Evolutionary conservation across 2,797 vertebrate genomes (phyloP).

Genomic region (Antennarius maculatus): DNA sequence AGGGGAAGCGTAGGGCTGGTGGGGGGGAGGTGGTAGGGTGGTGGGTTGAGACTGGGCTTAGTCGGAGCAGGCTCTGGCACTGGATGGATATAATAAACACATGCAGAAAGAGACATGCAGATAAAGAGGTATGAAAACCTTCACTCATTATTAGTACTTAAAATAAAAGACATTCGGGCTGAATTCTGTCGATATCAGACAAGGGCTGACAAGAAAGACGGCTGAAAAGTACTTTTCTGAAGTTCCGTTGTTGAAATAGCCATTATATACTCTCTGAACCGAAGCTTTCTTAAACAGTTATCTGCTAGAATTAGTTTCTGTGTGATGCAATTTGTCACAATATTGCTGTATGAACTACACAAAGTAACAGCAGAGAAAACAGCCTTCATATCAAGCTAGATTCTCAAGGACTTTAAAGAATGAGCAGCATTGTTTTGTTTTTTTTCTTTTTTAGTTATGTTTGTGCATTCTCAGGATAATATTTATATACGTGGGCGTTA

Average conservation of each 20-base stretch:
- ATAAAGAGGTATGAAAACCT: constrained; percentile 60
- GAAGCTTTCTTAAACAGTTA: background rate
- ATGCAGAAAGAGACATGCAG: constrained; percentile 61
- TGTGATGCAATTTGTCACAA: background rate
- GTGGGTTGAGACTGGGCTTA: constrained; percentile 92
- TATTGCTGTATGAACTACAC: background rate
- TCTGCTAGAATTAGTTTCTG: background rate
- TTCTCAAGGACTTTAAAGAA: background rate
- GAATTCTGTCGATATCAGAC: background rate
- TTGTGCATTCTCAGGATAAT: background rate
- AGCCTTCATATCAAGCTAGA: background rate
- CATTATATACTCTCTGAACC: background rate
- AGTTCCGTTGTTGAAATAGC: background rate
- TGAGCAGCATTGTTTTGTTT: background rate
- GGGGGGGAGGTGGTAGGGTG: constrained; percentile 82
- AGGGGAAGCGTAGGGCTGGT: constrained; percentile 88
- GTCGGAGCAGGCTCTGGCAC: constrained; percentile 91
- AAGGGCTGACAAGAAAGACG: background rate
- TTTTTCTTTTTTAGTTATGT: background rate
- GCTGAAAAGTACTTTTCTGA: background rate
- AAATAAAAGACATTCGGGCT: constrained; percentile 29
- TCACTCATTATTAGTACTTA: constrained; percentile 31
- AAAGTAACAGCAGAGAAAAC: background rate
- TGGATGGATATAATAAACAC: constrained; percentile 69
- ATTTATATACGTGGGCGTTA: background rate